These are phyloP conservation scores for Pipistrellus pygmaeus DNA, from an alignment of 2,797 vertebrate genomes.

Conservation along the genomic window DNA sequence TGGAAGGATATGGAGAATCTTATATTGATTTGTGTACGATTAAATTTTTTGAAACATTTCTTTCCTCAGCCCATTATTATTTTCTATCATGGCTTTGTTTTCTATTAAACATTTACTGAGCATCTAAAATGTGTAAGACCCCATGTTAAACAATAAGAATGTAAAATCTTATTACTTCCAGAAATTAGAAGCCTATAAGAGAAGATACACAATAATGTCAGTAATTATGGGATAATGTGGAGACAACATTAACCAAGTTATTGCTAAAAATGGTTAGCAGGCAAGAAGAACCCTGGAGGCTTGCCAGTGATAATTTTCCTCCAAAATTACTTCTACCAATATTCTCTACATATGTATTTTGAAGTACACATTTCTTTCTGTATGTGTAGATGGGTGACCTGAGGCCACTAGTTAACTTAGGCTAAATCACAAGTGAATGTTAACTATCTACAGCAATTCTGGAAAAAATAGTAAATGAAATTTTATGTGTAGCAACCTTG, in stretches of 20 bases:
- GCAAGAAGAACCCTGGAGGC: background rate
- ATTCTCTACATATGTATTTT: background rate
- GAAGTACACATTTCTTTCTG: background rate
- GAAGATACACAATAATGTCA: background rate
- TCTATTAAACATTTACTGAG: background rate
- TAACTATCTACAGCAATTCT: background rate
- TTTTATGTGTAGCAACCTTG: background rate
- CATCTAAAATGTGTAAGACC: background rate
- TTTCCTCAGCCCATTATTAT: background rate
- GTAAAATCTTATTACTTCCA: background rate
- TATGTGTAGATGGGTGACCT: background rate
- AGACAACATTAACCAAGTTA: background rate
- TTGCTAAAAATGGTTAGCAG: background rate
- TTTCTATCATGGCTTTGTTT: background rate
- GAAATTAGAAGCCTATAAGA: background rate
- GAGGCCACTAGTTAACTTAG: background rate
- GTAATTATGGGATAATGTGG: background rate
- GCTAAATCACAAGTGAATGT: background rate
- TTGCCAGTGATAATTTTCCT: background rate
- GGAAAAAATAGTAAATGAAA: background rate
- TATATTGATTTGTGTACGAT: background rate
- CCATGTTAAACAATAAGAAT: background rate
- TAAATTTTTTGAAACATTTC: background rate
- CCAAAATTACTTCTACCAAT: background rate
- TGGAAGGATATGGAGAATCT: background rate